phyloP scores from a whole-genome alignment of 2,888 invertebrate species.

The Cheilosia grossa region DNA sequence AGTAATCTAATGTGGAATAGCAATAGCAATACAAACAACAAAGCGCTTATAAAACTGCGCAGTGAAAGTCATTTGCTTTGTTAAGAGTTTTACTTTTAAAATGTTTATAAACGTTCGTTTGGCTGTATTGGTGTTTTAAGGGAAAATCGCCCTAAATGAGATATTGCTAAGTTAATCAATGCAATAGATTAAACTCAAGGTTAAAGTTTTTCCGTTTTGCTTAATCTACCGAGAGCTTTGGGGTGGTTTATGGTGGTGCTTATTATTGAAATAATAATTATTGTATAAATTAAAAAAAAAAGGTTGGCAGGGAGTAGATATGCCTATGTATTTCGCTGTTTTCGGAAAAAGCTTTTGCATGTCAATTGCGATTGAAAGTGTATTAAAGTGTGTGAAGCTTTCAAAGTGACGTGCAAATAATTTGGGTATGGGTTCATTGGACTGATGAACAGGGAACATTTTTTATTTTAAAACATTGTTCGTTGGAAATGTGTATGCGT shows the following conservation, averaged over 20 bases:
- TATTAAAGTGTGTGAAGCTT: neutral
- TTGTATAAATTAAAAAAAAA: no score
- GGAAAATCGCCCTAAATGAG: constrained; percentile 27
- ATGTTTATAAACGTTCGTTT: neutral
- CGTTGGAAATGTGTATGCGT: neutral
- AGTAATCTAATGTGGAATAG: constrained; percentile 3
- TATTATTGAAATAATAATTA: neutral
- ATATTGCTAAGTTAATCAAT: constrained; percentile 23
- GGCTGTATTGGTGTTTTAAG: constrained; percentile 13
- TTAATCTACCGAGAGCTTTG: neutral
- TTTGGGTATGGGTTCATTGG: neutral
- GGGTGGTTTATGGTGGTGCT: neutral
- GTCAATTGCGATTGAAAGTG: neutral
- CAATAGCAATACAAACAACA: neutral
- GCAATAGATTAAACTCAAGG: constrained; percentile 22
- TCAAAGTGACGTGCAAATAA: neutral
- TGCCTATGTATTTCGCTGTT: no score
- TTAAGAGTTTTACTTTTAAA: constrained; percentile 14
- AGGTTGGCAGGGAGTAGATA: no score
- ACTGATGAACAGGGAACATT: neutral
- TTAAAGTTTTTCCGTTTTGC: constrained; percentile 1
- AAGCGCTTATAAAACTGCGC: constrained; percentile 41
- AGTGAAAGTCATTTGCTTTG: constrained; percentile 63
- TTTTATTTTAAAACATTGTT: neutral
- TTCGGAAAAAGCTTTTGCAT: neutral